Evolutionary conservation across 2,888 invertebrate genomes (phyloP), one percentile per base, ranked within the genome.

Genomic region (Chironomus tentans): DNA sequence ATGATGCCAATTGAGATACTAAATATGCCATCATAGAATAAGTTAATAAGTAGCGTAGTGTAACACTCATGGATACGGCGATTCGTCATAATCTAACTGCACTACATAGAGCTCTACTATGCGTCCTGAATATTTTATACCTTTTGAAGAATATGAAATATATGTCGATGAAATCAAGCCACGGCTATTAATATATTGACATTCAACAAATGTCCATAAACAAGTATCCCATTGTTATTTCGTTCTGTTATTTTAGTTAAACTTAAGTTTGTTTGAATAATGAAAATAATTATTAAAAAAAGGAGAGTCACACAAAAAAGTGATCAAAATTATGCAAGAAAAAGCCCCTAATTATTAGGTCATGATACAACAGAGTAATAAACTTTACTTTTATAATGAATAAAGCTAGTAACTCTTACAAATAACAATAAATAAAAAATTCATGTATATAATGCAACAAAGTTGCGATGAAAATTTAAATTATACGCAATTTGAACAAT

Each of bases 31-130:
- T 65, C 65, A 65, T 21, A 13, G 24, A 65, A 5, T n/a, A 65
- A 65, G 2, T 10, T 65, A 18, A 65, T 18, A 18, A 15, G 18
- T 18, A 56, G 15, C 3, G 15, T 6, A 56, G 56, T 56, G 15
- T 18, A 56, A 18, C 56, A 15, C n/a, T n/a, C 3, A 65, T 24
- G 4, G 21, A 24, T 24, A 38, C 65, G 12, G 13, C 5, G 13
- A 65, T 65, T 65, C 65, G 21, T 65, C 65, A 65, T 24, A 65
- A 65, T 65, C 12, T 65, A 65, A 65, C 65, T 24, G 65, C 62
- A 22, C 10, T 21, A 12, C 22, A 65, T 15, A 4, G 15, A 15
- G 6, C 5, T 56, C 7, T 56, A 13, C 13, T 65, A 21, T 65
- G 65, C 22, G 65, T 56, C 56, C 65, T 65, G 65, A 65, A 65